Evolutionary conservation across 2,888 invertebrate genomes (phyloP), one percentile per base, ranked within the genome.

Genomic region (Stenolophus ochropezus): DNA sequence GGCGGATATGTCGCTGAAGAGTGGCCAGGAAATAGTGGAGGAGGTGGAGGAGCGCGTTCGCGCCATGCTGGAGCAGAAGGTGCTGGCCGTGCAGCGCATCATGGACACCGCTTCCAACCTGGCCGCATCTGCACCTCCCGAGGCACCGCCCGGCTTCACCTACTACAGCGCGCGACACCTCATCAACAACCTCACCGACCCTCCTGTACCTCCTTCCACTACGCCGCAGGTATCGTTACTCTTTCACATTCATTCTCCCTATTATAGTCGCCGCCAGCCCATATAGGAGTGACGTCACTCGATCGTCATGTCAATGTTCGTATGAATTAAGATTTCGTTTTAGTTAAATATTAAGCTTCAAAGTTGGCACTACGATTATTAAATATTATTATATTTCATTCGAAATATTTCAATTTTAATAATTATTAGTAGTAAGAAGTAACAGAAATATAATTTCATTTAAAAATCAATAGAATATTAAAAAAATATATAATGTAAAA

Each of bases 101-200:
- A 96, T 96, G 90, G 96, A 97, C 88, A 94, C 95, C 4, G 97
- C 97, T 0, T 96, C 97, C 88, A 94, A 95, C 84, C 94, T 94
- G 87, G 96, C 96, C 0, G 91, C 94, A 83, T 91, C 92, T 18
- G 92, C 91, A 85, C 91, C 91, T 84, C 90, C 90, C 77, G 90
- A 91, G 75, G 88, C 89, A 83, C 92, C 93, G 85, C 87, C 88
- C 61, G 91, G 92, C 85, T 94, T 92, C 88, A 91, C 92, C 76
- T 94, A 93, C 86, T 94, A 92, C 85, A 94, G 94, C 87, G 93
- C 94, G 82, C 95, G 94, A 88, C 92, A 93, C 86, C 91, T 94
- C 91, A 86, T 87, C 5, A 86, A 91, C 88, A 86, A 89, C 85
- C 89, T 91, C 84, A 78, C 82, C 1, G 84, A 86, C 69, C 75